Base-by-base conservation (phyloP, 2,113 vertebrate species). In the Bubo bubo region DNA sequence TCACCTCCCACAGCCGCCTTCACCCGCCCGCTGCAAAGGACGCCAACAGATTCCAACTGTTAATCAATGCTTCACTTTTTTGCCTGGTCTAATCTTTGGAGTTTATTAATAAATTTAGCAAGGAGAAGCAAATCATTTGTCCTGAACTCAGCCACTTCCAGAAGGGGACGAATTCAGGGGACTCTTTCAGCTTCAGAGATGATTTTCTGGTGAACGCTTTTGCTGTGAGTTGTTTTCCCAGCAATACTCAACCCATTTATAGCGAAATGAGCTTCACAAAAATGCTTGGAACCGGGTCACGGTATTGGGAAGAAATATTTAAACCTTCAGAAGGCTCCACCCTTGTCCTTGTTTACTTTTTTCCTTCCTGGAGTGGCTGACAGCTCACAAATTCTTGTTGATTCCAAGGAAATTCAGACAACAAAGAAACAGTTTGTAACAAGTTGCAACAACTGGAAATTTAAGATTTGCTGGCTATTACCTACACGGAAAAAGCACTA, bases 271-370 rank as follows among this genome's bases (percentile, higher is more conserved):
- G 84, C 93, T 88, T 41, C 88, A 88, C 76, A 94, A 92, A 79
- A 86, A 95, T 27, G 55, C 87, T 59, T 47, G 49, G 84, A 89
- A 89, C 74, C 30, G 37, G 80, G 73, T 95, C 93, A 62, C 30
- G 32, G 80, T 35, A 91, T 2, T 79, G 91, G 94, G 63, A 80
- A 94, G 89, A 91, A 97, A 85, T 85, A 88, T 45, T 94, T 52
- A 76, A 86, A 90, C 87, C 90, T 92, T 79, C 67, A 28, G 67
- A 84, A 93, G 84, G 93, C 81, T 89, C 93, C 93, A 92, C 91
- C 96, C 94, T 82, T 80, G 85, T 72, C 80, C 80, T 89, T 91
- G 95, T 97, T 96, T 97, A 94, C 68, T 95, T 87, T 74, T n/a
- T 83, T 58, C 91, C 88, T 95, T 94, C 88, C 94, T 79, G 72